These are phyloP conservation scores for Platerodrilus igneus DNA, from an alignment of 2,888 invertebrate species.

Conservation along the genomic window DNA sequence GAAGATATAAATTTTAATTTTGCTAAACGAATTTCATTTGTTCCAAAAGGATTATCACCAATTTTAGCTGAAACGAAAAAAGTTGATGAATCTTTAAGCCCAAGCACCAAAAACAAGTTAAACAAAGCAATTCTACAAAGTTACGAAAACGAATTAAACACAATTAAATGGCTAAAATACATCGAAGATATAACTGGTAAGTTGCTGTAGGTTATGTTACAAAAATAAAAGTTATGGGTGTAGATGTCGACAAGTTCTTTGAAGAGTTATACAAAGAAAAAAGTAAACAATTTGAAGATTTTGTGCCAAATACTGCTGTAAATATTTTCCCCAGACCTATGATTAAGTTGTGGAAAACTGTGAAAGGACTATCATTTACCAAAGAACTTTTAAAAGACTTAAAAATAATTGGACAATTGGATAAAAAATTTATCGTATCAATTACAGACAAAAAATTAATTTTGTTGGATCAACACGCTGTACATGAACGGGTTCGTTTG, in stretches of 20 bases:
- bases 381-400: slow-evolving; percentile 50
- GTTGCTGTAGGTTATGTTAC: not conserved
- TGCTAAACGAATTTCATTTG: slow-evolving; percentile 48
- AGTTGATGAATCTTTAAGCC: slow-evolving; percentile 36
- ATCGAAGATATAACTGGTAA: slow-evolving; percentile 34
- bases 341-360: slow-evolving; percentile 8
- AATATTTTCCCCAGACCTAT: slow-evolving; percentile 8
- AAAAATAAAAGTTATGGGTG: slow-evolving; percentile 17
- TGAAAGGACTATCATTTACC: slow-evolving; percentile 40
- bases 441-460: slow-evolving; percentile 52
- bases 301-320: slow-evolving; percentile 31
- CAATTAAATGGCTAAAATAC: slow-evolving; percentile 44
- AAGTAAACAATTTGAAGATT: slow-evolving; percentile 34
- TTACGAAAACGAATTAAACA: slow-evolving; percentile 39
- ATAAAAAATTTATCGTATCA: slow-evolving; percentile 66
- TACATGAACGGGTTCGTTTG: slow-evolving; percentile 75
- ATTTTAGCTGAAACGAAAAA: slow-evolving; percentile 46
- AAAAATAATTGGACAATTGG: slow-evolving; percentile 64
- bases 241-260: slow-evolving; percentile 42
- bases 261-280: slow-evolving; percentile 39
- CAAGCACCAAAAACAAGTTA: slow-evolving; percentile 38
- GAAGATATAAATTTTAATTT: slow-evolving; percentile 42
- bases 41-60: slow-evolving; percentile 60
- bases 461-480: slow-evolving; percentile 84
- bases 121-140: slow-evolving; percentile 39